phyloP scores from a whole-genome alignment of 2,888 invertebrate genomes.

The Drosophila antonietae region DNA sequence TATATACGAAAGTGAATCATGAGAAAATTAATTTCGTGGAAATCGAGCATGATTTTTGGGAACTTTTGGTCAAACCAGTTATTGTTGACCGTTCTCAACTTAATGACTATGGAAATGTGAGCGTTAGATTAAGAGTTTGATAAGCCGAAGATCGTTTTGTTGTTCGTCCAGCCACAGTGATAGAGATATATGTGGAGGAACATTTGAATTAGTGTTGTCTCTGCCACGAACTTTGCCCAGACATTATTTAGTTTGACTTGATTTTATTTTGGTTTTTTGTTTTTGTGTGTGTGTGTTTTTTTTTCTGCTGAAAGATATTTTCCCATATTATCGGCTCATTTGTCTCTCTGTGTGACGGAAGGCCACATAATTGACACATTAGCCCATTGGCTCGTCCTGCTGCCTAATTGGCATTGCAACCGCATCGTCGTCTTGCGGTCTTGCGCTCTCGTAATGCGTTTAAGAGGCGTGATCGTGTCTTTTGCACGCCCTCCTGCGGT shows the following conservation, averaged over 20 bases:
- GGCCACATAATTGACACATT: conserved; percentile 79
- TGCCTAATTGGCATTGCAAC: conserved; percentile 36
- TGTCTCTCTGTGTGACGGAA: conserved; percentile 61
- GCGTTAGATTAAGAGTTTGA: conserved; percentile 50
- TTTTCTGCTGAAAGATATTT: conserved; percentile 29
- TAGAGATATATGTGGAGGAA: conserved; percentile 16
- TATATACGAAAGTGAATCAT: conserved; percentile 59
- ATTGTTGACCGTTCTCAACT: conserved; percentile 52
- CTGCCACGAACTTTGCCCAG: conserved; percentile 12
- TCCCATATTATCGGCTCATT: conserved; percentile 70
- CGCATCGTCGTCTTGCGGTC: conserved; percentile 45
- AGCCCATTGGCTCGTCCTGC: conserved; percentile 64
- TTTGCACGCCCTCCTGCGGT: conserved; percentile 78
- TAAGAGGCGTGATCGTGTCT: conserved; percentile 80
- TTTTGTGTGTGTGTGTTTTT: neutral
- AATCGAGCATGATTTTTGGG: conserved; percentile 69
- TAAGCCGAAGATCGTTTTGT: conserved; percentile 54
- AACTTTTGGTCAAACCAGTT: conserved; percentile 58
- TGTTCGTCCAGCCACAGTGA: conserved; percentile 12
- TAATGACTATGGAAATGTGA: conserved; percentile 69
- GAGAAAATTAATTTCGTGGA: conserved; percentile 74
- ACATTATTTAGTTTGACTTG: conserved; percentile 16
- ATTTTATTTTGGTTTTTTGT: conserved; percentile 4
- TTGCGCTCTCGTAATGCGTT: conserved; percentile 60
- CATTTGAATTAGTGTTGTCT: conserved; percentile 54